Evolutionary conservation across 2,797 vertebrate genomes (phyloP), one percentile per base, ranked within the genome.

Genomic region (Rhynchotus rufescens): DNA sequence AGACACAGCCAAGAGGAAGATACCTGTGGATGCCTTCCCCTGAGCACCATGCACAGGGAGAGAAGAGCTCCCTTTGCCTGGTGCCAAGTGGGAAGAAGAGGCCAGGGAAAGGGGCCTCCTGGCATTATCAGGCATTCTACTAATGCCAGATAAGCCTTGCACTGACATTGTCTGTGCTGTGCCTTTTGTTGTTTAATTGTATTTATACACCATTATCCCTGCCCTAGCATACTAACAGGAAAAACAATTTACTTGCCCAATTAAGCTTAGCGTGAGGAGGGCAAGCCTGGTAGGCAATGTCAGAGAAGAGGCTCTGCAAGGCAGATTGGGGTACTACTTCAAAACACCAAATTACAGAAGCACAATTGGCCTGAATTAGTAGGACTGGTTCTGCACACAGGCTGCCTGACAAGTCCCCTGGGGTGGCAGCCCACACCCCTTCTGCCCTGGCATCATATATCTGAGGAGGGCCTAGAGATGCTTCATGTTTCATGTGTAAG

Each of bases 151-250:
- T 60, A 66, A 95, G 62, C 49, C n/a, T 89, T 59, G 59, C n/a
- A 34, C 22, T 86, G 89, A n/a, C 68, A 60, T 2, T 64, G 84
- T 66, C 80, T 66, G 28, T 52, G 73, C 38, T 85, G 28, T 67
- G 75, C 91, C 66, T 89, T 76, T 45, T 49, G 34, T 51, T 75
- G 68, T 60, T 92, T 94, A 62, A 92, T 68, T 92, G 81, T 87
- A 88, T 95, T 94, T 94, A 86, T 66, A 85, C 28, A 45, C 66
- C n/a, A 79, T 91, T 93, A 93, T 87, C 79, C 84, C 52, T 92
- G 79, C 81, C 86, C 79, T 89, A 84, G 87, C 28, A 15, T 12
- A 85, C 54, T 47, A 85, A 84, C 1, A 34, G 69, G 67, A 61
- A 88, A 80, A 92, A 26, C 59, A 85, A 64, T 89, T 94, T 32